Evolutionary conservation across 2,113 vertebrate genomes (phyloP).

Genomic region (Chascanopsetta lugubris): DNA sequence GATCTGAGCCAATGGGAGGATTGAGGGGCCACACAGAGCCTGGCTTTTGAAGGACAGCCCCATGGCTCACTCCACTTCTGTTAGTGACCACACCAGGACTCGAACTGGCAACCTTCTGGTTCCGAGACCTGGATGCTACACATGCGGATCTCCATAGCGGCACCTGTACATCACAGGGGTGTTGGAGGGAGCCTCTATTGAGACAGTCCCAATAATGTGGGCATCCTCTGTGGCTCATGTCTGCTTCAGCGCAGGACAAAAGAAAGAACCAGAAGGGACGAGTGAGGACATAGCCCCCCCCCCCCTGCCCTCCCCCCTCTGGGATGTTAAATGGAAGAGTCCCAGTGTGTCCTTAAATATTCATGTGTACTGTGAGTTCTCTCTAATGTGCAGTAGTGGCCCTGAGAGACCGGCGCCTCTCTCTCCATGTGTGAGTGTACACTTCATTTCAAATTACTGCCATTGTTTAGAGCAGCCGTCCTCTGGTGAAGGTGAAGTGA

Average conservation of each 20-base stretch:
- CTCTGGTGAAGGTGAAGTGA: constrained; percentile 33
- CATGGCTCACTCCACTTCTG: too few relatives aligned
- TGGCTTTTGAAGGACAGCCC: too few relatives aligned
- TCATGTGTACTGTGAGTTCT: constrained; percentile 70
- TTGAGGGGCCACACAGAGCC: too few relatives aligned
- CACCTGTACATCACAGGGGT: too few relatives aligned
- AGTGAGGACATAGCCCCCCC: constrained; percentile 28
- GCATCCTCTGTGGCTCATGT: too few relatives aligned
- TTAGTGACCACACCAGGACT: too few relatives aligned
- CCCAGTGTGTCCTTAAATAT: constrained; percentile 80
- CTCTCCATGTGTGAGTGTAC: constrained; percentile 54
- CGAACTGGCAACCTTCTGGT: too few relatives aligned
- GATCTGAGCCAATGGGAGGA: too few relatives aligned
- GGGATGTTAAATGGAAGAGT: constrained; percentile 72
- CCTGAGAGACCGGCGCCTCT: constrained; percentile 64
- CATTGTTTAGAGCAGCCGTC: constrained; percentile 60
- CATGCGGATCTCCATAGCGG: too few relatives aligned
- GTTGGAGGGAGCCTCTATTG: too few relatives aligned
- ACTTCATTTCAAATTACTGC: constrained; percentile 78
- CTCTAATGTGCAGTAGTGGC: constrained; percentile 74
- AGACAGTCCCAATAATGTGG: too few relatives aligned
- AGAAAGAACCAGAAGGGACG: constrained; percentile 11
- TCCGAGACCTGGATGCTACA: too few relatives aligned
- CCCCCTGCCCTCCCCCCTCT: constrained; percentile 48
- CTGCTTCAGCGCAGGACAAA: neutral